Evolutionary conservation across 2,888 invertebrate genomes (phyloP).

Genomic region (Drosophila maculinotata): DNA sequence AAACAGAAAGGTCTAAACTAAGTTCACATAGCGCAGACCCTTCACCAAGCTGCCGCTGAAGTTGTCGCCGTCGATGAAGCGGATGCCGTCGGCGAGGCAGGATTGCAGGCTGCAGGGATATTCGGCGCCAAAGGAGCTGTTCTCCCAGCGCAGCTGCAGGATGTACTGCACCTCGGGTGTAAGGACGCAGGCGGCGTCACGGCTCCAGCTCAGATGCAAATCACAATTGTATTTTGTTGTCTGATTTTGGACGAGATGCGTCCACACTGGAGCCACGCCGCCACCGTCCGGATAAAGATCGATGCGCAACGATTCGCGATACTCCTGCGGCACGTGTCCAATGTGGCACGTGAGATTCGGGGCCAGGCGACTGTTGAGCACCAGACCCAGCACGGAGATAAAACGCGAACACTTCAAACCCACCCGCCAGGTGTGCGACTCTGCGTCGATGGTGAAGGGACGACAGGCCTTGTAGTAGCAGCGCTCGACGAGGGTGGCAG

Average conservation of each 20-base stretch:
- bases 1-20: constrained; percentile 64
- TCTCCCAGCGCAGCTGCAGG: constrained; percentile 82
- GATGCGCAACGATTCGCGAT: constrained; percentile 79
- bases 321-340: constrained; percentile 68
- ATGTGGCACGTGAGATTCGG: constrained; percentile 68
- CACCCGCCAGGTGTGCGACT: constrained; percentile 75
- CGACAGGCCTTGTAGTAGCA: constrained; percentile 84
- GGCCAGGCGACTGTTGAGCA: constrained; percentile 83
- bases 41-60: constrained; percentile 82
- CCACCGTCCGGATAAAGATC: constrained; percentile 73
- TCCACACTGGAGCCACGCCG: constrained; percentile 65
- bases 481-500: constrained; percentile 75
- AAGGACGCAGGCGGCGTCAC: constrained; percentile 78
- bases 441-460: constrained; percentile 81
- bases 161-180: constrained; percentile 82
- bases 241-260: constrained; percentile 73
- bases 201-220: constrained; percentile 78
- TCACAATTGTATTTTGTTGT: constrained; percentile 84
- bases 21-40: constrained; percentile 81
- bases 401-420: constrained; percentile 80
- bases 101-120: constrained; percentile 84
- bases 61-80: constrained; percentile 77
- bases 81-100: constrained; percentile 77
- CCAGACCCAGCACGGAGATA: constrained; percentile 82
- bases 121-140: constrained; percentile 81